Percentiles rank a stretch among this genome's conserved stretches.
phyloP scores from a whole-genome alignment of 2,113 vertebrate genomes.

The Eurystomus gularis region DNA sequence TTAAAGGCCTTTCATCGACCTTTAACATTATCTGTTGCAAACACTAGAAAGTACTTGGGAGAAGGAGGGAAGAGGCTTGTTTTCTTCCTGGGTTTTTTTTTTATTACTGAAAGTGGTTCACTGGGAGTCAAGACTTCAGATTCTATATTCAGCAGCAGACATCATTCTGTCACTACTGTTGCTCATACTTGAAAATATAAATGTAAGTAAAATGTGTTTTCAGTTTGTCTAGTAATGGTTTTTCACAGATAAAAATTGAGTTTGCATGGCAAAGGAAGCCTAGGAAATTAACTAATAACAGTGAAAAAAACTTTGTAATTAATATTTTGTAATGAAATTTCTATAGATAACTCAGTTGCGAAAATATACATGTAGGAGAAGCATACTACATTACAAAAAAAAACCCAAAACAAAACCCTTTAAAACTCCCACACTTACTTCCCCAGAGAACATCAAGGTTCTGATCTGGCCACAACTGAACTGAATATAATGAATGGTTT shows the following conservation, averaged over 20 bases:
- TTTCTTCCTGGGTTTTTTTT: background rate
- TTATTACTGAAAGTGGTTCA: background rate
- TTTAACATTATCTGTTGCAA: background rate
- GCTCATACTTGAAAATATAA: background rate
- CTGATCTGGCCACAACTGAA: background rate
- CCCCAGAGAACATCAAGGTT: background rate
- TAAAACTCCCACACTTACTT: background rate
- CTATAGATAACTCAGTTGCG: background rate
- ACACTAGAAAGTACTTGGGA: background rate
- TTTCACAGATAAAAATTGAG: background rate
- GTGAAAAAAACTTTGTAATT: background rate
- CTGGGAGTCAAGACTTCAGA: background rate
- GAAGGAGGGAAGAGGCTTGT: background rate
- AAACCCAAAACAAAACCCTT: background rate
- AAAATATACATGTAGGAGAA: background rate
- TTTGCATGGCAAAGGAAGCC: background rate
- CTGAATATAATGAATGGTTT: background rate
- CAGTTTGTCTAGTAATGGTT: background rate
- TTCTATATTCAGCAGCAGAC: background rate
- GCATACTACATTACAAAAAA: background rate
- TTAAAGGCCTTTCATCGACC: background rate
- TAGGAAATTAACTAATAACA: background rate
- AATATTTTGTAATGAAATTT: background rate
- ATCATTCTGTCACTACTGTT: background rate
- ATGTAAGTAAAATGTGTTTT: background rate